These are phyloP conservation scores for Synergus umbraculus DNA, from an alignment of 2,888 invertebrate genomes.

Conservation along the genomic window DNA sequence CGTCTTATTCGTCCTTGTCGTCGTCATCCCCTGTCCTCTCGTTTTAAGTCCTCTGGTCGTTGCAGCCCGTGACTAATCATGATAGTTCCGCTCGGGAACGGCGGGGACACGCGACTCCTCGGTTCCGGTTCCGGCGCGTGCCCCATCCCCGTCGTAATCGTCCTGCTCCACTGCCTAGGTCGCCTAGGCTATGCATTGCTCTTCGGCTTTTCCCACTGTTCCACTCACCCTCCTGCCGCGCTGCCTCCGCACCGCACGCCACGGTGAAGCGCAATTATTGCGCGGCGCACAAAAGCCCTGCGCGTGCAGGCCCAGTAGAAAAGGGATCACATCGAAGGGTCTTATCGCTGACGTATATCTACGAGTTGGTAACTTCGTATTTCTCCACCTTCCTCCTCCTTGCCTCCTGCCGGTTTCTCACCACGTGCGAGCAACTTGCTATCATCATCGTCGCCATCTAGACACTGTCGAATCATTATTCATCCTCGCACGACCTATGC, in stretches of 20 bases:
- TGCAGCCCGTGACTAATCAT: constrained; percentile 77
- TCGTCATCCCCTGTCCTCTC: constrained; percentile 60
- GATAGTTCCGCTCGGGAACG: constrained; percentile 77
- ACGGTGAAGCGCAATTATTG: constrained; percentile 71
- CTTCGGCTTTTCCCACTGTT: constrained; percentile 44
- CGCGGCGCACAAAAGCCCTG: constrained; percentile 71
- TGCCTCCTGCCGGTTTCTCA: background rate
- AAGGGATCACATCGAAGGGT: constrained; percentile 56
- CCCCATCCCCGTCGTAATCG: constrained; percentile 43
- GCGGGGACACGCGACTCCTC: constrained; percentile 74
- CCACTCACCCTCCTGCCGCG: constrained; percentile 43
- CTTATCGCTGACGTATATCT: constrained; percentile 53
- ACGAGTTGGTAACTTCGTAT: constrained; percentile 25
- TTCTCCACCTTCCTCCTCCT: constrained; percentile 40
- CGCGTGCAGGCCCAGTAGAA: constrained; percentile 57
- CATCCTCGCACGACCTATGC: constrained; percentile 68
- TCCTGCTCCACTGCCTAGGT: constrained; percentile 43
- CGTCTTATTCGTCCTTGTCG: constrained; percentile 2
- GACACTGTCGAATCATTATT: constrained; percentile 70
- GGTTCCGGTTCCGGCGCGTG: constrained; percentile 75
- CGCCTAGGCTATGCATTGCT: constrained; percentile 34
- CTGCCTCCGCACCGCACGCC: constrained; percentile 13
- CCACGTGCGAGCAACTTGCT: constrained; percentile 38
- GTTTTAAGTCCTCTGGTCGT: constrained; percentile 55
- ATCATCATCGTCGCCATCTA: constrained; percentile 50